These are phyloP conservation scores for Orussus abietinus DNA, from an alignment of 1,140 invertebrate species.

Conservation along the genomic window DNA sequence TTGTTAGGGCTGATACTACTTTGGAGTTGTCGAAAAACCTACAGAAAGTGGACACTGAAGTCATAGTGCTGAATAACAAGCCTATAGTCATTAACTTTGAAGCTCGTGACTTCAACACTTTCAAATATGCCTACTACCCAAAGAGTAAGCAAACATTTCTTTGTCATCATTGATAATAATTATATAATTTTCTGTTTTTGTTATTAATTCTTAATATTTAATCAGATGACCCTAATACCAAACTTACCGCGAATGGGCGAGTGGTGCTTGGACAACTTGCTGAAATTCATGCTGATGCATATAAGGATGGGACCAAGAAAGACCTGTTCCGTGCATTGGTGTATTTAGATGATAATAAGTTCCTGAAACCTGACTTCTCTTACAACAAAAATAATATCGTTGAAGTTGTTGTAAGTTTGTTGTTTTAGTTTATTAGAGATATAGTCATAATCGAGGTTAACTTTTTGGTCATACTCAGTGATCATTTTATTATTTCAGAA, in stretches of 20 bases:
- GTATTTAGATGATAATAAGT: conserved; percentile 63
- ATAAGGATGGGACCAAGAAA: conserved; percentile 56
- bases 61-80: conserved; percentile 51
- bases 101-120: conserved; percentile 55
- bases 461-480: too few species aligned
- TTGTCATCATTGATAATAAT: too few species aligned
- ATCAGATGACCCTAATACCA: conserved; percentile 52
- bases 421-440: too few species aligned
- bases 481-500: too few species aligned
- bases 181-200: conserved; percentile 1
- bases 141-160: conserved; percentile 50
- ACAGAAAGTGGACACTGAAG: conserved; percentile 52
- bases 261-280: conserved; percentile 62
- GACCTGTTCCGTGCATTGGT: conserved; percentile 59
- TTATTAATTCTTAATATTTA: conserved; percentile 9
- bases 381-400: conserved; percentile 62
- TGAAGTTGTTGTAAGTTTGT: conserved; percentile 37
- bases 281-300: conserved; percentile 58
- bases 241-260: conserved; percentile 55
- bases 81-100: conserved; percentile 51
- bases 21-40: conserved; percentile 48
- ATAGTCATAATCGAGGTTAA: too few species aligned
- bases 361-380: conserved; percentile 63
- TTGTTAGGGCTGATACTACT: conserved; percentile 51
- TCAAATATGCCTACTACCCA: conserved; percentile 51